Evolutionary conservation across 2,888 invertebrate species (phyloP).

Genomic region (Chaetogeoica ovagalla): DNA sequence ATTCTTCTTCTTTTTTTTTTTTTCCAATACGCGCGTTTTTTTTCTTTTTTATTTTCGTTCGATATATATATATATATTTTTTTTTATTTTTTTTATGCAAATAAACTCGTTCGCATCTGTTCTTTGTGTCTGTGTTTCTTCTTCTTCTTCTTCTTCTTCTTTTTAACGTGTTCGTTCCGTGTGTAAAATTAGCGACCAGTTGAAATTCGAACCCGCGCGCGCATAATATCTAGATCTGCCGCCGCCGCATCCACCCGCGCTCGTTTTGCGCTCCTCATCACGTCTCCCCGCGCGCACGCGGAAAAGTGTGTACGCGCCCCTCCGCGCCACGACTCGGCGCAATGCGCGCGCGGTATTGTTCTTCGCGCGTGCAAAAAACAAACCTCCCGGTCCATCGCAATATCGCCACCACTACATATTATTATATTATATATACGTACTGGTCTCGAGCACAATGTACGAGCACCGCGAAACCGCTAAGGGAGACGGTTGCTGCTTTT

Average conservation of each 20-base stretch:
- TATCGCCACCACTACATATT: not conserved
- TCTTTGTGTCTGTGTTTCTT: constrained; percentile 51
- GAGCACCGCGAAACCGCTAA: not conserved
- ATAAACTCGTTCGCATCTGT: constrained; percentile 50
- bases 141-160: constrained; percentile 42
- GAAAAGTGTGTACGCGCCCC: too few relatives aligned
- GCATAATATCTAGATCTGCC: constrained; percentile 36
- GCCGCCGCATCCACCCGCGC: constrained; percentile 10
- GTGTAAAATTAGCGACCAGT: constrained; percentile 52
- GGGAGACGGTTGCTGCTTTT: not conserved
- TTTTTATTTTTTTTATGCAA: constrained; percentile 40
- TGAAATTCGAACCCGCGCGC: constrained; percentile 45
- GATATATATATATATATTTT: too few relatives aligned
- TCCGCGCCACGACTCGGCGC: constrained; percentile 7
- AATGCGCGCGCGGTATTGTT: constrained; percentile 35
- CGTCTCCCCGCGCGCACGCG: not conserved
- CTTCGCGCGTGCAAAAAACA: constrained; percentile 22
- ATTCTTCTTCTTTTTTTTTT: too few relatives aligned
- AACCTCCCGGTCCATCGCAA: not conserved
- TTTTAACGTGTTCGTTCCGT: constrained; percentile 37
- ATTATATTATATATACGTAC: too few relatives aligned
- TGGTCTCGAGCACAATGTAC: too few relatives aligned
- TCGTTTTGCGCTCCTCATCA: constrained; percentile 14
- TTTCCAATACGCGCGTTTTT: constrained; percentile 24
- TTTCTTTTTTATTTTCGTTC: constrained; percentile 18